A percentile compares a stretch with the other conserved stretches of the same genome.
Evolutionary conservation across 2,113 vertebrate genomes (phyloP).

Genomic region (Clinocottus analis): DNA sequence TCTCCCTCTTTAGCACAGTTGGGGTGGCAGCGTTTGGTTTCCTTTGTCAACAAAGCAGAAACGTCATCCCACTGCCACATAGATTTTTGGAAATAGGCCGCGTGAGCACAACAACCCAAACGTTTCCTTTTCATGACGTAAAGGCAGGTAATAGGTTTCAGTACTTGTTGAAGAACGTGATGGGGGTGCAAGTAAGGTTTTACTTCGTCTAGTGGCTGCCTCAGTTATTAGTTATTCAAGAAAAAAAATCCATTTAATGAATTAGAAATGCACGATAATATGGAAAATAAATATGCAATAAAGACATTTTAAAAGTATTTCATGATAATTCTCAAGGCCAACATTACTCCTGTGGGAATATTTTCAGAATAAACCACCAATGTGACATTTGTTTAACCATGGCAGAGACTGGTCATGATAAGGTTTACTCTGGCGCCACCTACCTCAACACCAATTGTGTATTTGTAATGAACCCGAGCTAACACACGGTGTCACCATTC

Average conservation of each 20-base stretch:
- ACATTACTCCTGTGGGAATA: background rate
- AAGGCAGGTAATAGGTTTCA: background rate
- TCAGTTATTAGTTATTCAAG: no score
- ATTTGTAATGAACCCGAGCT: conserved; percentile 4
- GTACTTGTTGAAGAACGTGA: background rate
- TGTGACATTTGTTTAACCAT: background rate
- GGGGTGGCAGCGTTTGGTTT: background rate
- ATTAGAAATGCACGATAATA: background rate
- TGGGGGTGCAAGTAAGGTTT: no score
- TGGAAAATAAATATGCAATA: background rate
- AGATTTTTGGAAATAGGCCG: background rate
- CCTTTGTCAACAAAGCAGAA: conserved; percentile 2
- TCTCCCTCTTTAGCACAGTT: conserved; percentile 10
- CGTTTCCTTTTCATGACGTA: background rate
- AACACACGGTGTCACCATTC: conserved; percentile 63
- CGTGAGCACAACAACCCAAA: background rate
- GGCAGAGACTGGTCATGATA: background rate
- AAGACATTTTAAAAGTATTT: background rate
- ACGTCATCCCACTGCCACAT: background rate
- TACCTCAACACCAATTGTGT: background rate
- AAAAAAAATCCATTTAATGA: background rate
- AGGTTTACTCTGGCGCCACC: conserved; percentile 4
- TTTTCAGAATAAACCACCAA: background rate
- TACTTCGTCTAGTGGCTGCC: no score
- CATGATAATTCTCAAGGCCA: background rate